Conservation (phyloP, 2,888 invertebrate species). For the Ectemnius cavifrons region DNA sequence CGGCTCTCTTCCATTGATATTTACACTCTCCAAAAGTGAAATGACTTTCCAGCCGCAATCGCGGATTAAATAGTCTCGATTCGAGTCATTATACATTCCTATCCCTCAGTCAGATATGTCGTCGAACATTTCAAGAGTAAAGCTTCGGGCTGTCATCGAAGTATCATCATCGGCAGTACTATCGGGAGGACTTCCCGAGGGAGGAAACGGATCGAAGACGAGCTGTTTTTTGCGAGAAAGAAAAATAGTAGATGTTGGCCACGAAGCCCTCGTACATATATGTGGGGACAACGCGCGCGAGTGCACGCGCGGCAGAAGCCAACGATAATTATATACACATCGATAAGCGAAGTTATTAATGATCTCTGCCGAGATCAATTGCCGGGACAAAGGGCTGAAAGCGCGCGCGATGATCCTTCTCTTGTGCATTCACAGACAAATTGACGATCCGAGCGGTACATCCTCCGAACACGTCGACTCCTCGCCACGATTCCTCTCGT, state of each 20-base stretch:
- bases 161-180: not conserved
- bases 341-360: slow-evolving; percentile 17
- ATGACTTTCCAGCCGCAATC: too few species aligned
- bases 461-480: not conserved
- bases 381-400: not conserved
- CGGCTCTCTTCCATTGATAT: too few species aligned
- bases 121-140: too few species aligned
- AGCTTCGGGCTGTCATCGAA: too few species aligned
- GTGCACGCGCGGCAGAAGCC: not conserved
- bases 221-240: not conserved
- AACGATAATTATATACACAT: slow-evolving; percentile 14
- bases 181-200: not conserved
- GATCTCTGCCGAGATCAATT: slow-evolving; percentile 1
- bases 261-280: not conserved
- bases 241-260: not conserved
- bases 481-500: slow-evolving; percentile 1
- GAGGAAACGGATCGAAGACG: not conserved
- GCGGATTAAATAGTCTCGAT: too few species aligned
- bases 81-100: too few species aligned
- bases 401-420: not conserved
- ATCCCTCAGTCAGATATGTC: too few species aligned
- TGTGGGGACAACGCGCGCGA: not conserved
- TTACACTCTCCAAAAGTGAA: too few species aligned
- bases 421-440: slow-evolving; percentile 17
- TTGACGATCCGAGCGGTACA: slow-evolving; percentile 10